Percentiles rank a stretch among this genome's conserved stretches.
Evolutionary conservation across 2,888 invertebrate species (phyloP).

Genomic region (Agonopterix subpropinquella): DNA sequence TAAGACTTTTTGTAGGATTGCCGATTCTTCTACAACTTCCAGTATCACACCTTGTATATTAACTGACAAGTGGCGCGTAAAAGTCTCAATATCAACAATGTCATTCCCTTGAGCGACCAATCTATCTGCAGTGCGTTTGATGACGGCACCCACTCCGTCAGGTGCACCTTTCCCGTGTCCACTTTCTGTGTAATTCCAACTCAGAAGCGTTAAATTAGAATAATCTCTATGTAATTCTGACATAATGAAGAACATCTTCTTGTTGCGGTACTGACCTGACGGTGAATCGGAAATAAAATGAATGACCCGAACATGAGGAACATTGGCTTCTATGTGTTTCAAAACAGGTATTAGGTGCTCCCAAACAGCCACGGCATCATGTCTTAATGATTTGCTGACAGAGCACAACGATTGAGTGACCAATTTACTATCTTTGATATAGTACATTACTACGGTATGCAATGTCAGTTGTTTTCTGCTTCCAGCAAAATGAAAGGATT

Average conservation of each 20-base stretch:
- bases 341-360: neutral
- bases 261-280: neutral
- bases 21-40: neutral
- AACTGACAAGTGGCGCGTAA: neutral
- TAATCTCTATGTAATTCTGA: neutral
- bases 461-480: neutral
- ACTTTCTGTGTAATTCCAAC: constrained; percentile 26
- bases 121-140: constrained; percentile 26
- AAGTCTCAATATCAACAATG: neutral
- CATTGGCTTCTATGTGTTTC: neutral
- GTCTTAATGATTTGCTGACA: neutral
- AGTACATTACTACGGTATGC: neutral
- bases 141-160: constrained; percentile 26
- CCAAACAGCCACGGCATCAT: neutral
- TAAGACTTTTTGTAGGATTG: neutral
- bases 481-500: too few relatives aligned
- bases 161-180: constrained; percentile 31
- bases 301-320: neutral
- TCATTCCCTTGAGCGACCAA: neutral
- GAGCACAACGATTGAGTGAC: neutral
- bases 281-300: neutral
- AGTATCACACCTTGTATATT: neutral
- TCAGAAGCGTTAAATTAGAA: neutral
- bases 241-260: neutral
- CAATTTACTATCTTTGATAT: neutral